Evolutionary conservation across 2,888 invertebrate species (phyloP).

Genomic region (Drosophila fulvimacula): DNA sequence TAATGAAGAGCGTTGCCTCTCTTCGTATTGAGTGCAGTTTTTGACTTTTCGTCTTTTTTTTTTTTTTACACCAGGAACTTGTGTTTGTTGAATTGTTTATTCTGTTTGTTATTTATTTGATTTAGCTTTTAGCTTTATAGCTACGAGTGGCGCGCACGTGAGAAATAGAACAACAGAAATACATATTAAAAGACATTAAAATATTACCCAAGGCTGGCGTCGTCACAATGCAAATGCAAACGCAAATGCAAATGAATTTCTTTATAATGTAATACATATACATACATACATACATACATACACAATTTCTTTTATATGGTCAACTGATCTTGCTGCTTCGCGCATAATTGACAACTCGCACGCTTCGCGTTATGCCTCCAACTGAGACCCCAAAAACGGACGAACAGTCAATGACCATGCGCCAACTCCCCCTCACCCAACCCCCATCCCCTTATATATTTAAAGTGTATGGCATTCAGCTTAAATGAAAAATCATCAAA

Average conservation of each 20-base stretch:
- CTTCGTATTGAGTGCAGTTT: conserved; percentile 32
- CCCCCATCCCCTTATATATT: conserved; percentile 7
- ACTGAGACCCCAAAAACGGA: conserved; percentile 41
- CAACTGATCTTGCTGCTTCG: conserved; percentile 18
- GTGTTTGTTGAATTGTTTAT: conserved; percentile 5
- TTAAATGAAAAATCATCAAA: conserved; percentile 75
- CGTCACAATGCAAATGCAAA: conserved; percentile 10
- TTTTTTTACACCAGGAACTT: conserved; percentile 22
- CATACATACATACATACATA: conserved; percentile 10
- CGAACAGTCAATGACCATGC: conserved; percentile 55
- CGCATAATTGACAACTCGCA: conserved; percentile 38
- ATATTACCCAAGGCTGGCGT: conserved; percentile 49
- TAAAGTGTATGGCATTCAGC: conserved; percentile 62
- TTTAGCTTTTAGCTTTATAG: conserved; percentile 20
- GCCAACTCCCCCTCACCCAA: neutral
- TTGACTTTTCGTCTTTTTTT: neutral
- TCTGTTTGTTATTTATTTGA: conserved; percentile 6
- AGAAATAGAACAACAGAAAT: conserved; percentile 72
- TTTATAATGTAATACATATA: conserved; percentile 20
- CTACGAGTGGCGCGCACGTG: conserved; percentile 51
- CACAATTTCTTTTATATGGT: conserved; percentile 5
- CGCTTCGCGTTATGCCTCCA: conserved; percentile 32
- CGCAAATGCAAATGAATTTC: conserved; percentile 17
- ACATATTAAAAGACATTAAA: conserved; percentile 41
- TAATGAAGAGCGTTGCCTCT: conserved; percentile 16